Evolutionary conservation across 37 sponge, comb jelly and placozoan genomes (phyloP), one percentile per base, ranked within the genome.

Genomic region (Crambe crambe): DNA sequence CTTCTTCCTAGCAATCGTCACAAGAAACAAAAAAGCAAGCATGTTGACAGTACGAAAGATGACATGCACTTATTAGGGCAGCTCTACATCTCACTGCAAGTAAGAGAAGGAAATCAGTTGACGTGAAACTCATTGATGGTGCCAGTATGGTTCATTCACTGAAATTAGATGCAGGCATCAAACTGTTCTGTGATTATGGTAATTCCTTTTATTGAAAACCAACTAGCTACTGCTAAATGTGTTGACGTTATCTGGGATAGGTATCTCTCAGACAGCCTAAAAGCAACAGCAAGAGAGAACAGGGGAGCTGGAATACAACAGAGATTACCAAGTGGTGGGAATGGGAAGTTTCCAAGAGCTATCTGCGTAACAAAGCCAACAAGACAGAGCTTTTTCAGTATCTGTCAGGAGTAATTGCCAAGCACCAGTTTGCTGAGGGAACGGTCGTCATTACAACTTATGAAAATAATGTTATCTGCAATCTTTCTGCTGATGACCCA

Each of bases 251-350:
- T 26, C 27, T 20, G 61, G 6, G 27, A 60, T 4, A 3, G 17
- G 61, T 60, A 20, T 60, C 61, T 60, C 23, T 25, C 23, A 60
- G 26, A 60, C 23, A 20, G 23, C 27, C 61, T 25, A 12, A 47
- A 47, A 12, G 51, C 6, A 47, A 47, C 51, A 47, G 12, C 51
- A 47, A 60, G 61, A 60, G 66, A 65, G 66, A 65, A 34, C 66
- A 65, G 66, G 66, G 35, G 34, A 65, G 34, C 66, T 31, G 66
- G 66, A 65, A 32, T 65, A 30, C 15, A 34, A 65, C 66, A 65
- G 35, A 17, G 31, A 29, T 65, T 65, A 65, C 66, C 66, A 31
- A 65, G 5, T 65, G 66, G 30, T 65, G 66, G 34, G 66, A 31
- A 65, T 20, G 34, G 66, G 30, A 65, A 65, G 66, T 17, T 65